phyloP scores from a whole-genome alignment of 2,888 invertebrate species.

The Timema cristinae region DNA sequence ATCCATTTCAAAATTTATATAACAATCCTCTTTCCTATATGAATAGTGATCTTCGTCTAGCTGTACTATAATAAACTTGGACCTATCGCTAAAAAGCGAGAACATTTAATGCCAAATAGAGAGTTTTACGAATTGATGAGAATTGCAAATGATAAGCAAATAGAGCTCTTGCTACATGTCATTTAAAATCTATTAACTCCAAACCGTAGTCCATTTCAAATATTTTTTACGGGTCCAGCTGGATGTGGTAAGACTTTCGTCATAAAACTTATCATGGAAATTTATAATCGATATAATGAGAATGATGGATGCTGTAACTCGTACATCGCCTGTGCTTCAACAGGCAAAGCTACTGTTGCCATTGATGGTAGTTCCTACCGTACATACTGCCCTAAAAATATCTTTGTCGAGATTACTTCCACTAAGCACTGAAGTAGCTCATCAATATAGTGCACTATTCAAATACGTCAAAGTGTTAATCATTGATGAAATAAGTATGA shows the following conservation, averaged over 20 bases:
- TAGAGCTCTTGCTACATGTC: too few relatives aligned
- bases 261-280: too few relatives aligned
- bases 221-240: too few relatives aligned
- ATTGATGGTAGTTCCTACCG: constrained; percentile 42
- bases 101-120: constrained; percentile 9
- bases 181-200: too few relatives aligned
- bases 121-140: constrained; percentile 16
- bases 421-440: too few relatives aligned
- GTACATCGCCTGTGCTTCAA: constrained; percentile 42
- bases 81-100: constrained; percentile 13
- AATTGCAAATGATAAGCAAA: constrained; percentile 16
- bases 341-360: constrained; percentile 42
- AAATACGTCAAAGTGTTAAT: too few relatives aligned
- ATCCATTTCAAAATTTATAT: constrained; percentile 8
- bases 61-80: constrained; percentile 17
- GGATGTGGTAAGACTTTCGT: too few relatives aligned
- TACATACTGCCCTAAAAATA: constrained; percentile 41
- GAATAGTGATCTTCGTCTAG: constrained; percentile 10
- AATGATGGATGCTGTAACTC: constrained; percentile 41
- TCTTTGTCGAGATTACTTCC: too few relatives aligned
- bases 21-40: constrained; percentile 4
- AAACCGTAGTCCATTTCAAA: too few relatives aligned
- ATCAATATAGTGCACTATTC: too few relatives aligned
- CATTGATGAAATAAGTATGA: too few relatives aligned
- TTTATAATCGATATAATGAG: constrained; percentile 39